Percentiles rank a stretch among this genome's conserved stretches.
These are phyloP conservation scores for Cryptoblepharus egeriae DNA, from an alignment of 2,797 vertebrate species.

Conservation along the genomic window DNA sequence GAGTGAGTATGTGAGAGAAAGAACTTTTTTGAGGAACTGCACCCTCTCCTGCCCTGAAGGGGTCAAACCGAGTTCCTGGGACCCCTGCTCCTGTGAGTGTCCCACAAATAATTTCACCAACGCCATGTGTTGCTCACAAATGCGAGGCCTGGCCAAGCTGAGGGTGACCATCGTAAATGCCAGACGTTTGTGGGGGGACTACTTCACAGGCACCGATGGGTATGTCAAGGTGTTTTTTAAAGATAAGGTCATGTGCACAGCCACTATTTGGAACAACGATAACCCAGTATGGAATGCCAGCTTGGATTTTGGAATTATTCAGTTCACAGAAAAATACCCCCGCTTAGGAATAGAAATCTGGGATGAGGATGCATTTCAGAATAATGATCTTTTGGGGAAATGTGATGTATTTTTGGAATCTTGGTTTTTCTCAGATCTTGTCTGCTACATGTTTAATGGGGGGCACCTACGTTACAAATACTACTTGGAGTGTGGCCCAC, in stretches of 20 bases:
- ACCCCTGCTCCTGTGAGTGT: too few relatives aligned
- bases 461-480: slow-evolving; percentile 75
- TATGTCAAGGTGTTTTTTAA: slow-evolving; percentile 26
- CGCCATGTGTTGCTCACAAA: slow-evolving; percentile 74
- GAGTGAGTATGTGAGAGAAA: slow-evolving; percentile 51
- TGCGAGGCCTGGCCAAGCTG: slow-evolving; percentile 76
- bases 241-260: not conserved
- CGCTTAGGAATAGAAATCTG: slow-evolving; percentile 84
- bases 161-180: slow-evolving; percentile 75
- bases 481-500: slow-evolving; percentile 76
- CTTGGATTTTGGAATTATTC: slow-evolving; percentile 73
- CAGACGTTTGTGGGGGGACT: slow-evolving; percentile 54
- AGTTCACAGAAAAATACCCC: not conserved
- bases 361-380: slow-evolving; percentile 82
- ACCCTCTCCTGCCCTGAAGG: too few relatives aligned
- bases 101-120: too few relatives aligned
- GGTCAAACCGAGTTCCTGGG: too few relatives aligned
- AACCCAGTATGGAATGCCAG: slow-evolving; percentile 51
- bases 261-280: slow-evolving; percentile 23
- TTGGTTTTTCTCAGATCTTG: not conserved
- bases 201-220: fast-evolving
- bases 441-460: slow-evolving; percentile 79
- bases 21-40: too few relatives aligned
- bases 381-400: slow-evolving; percentile 84
- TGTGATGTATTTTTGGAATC: slow-evolving; percentile 63